phyloP scores from a whole-genome alignment of 1,140 invertebrate species.

The Sycophila sp. region DNA sequence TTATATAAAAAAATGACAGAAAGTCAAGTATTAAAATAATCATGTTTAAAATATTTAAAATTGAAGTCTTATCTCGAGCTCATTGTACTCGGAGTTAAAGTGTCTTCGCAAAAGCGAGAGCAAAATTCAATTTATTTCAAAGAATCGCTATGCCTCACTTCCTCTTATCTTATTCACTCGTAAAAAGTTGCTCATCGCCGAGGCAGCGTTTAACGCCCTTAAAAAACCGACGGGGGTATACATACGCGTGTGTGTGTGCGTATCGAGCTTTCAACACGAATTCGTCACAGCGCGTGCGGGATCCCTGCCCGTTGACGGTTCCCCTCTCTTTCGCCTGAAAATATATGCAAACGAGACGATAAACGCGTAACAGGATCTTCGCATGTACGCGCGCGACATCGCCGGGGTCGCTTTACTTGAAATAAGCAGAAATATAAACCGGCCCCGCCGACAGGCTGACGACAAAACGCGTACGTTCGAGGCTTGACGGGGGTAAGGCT shows the following conservation, averaged over 20 bases:
- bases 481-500: too few species aligned
- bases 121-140: too few species aligned
- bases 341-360: conserved; percentile 17
- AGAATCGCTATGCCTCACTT: too few species aligned
- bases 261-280: not conserved
- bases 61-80: too few species aligned
- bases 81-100: too few species aligned
- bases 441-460: not conserved
- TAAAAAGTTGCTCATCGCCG: not conserved
- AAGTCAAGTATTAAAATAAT: too few species aligned
- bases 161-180: too few species aligned
- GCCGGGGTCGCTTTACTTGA: not conserved
- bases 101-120: too few species aligned
- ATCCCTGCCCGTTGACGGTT: too few species aligned
- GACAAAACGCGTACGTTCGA: too few species aligned
- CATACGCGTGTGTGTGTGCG: not conserved
- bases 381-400: not conserved
- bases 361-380: conserved; percentile 13
- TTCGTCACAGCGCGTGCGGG: not conserved
- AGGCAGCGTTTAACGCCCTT: not conserved
- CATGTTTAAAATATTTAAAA: too few species aligned
- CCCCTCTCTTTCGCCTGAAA: not conserved
- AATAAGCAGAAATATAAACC: conserved; percentile 22
- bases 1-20: too few species aligned
- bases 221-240: not conserved